These are phyloP conservation scores for Puffinus mauretanicus DNA, from an alignment of 2,113 vertebrate species.

Conservation along the genomic window DNA sequence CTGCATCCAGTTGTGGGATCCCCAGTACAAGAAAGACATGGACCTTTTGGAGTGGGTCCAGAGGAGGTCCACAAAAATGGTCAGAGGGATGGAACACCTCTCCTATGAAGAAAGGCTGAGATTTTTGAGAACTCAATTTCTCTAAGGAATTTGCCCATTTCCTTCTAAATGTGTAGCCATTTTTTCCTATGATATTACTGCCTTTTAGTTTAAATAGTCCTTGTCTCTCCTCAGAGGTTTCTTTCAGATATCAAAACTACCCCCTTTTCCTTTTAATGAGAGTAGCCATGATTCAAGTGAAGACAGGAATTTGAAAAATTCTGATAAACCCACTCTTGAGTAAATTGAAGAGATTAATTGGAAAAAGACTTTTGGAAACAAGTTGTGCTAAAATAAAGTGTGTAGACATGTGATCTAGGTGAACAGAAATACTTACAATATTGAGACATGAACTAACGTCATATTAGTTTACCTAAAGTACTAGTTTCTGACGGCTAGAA, in stretches of 20 bases:
- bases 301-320: neutral
- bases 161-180: neutral
- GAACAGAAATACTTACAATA: neutral
- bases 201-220: neutral
- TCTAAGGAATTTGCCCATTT: neutral
- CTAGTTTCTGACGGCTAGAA: neutral
- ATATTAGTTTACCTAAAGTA: neutral
- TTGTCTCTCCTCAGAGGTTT: neutral
- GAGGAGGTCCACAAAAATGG: neutral
- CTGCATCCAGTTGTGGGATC: too few species aligned
- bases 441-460: neutral
- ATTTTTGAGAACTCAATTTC: neutral
- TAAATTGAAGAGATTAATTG: neutral
- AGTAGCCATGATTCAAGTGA: neutral
- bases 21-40: neutral
- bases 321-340: accelerated
- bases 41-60: neutral
- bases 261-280: neutral
- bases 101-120: neutral
- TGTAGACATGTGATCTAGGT: neutral
- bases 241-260: neutral
- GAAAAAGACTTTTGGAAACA: neutral
- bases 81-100: neutral
- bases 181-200: neutral
- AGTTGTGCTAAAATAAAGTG: neutral